Conservation (phyloP, 2,888 invertebrate species). For the Leptogaster cylindrica region DNA sequence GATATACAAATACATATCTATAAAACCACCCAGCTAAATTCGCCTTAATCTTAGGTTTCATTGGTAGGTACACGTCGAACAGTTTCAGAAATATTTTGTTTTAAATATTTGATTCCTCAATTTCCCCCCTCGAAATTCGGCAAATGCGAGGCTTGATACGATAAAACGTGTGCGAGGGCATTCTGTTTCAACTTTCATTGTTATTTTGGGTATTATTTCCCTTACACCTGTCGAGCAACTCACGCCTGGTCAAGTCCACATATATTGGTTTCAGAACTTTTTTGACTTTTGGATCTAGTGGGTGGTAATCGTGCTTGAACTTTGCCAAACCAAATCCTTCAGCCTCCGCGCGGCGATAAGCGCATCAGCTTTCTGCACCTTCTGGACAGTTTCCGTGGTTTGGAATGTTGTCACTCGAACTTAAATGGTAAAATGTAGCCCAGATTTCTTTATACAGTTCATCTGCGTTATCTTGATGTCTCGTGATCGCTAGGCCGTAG, state of each 20-base stretch:
- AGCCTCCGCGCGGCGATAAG: slow-evolving; percentile 19
- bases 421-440: no score
- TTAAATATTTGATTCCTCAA: no score
- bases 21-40: no score
- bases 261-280: slow-evolving; percentile 12
- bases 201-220: slow-evolving; percentile 20
- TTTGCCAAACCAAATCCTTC: background rate
- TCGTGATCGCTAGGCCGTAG: slow-evolving; percentile 51
- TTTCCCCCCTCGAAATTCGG: no score
- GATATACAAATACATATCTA: no score
- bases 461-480: slow-evolving; percentile 48
- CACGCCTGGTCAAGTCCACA: slow-evolving; percentile 6
- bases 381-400: slow-evolving; percentile 45
- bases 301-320: slow-evolving; percentile 16
- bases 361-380: slow-evolving; percentile 48
- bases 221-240: slow-evolving; percentile 16
- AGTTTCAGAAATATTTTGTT: no score
- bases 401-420: slow-evolving; percentile 45
- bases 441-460: slow-evolving; percentile 48
- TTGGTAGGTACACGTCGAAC: no score
- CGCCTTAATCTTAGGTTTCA: no score
- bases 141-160: no score
- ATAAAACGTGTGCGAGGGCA: slow-evolving; percentile 35
- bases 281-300: background rate
- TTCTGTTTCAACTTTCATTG: slow-evolving; percentile 28